Conservation (phyloP, 2,797 vertebrate genomes). For the Chrosomus eos region DNA sequence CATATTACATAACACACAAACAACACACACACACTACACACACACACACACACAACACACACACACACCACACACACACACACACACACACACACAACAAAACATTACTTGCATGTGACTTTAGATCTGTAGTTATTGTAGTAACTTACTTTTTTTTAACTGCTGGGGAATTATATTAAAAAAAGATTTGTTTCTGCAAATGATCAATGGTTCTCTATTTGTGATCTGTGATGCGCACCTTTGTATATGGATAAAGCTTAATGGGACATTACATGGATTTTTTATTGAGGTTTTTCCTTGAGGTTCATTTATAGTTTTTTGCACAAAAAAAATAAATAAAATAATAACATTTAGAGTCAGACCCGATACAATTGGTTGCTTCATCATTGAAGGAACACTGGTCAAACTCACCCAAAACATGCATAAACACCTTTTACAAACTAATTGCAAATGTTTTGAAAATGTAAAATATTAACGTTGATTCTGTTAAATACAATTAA, state of each 20-base stretch:
- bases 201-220: not conserved
- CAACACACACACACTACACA: no score
- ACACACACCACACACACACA: slow-evolving; percentile 5
- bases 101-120: no score
- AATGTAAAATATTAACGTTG: not conserved
- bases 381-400: no score
- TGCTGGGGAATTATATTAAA: not conserved
- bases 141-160: not conserved
- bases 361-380: not conserved
- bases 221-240: not conserved
- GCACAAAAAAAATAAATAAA: not conserved
- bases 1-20: no score
- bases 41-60: slow-evolving; percentile 2
- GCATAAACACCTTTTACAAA: no score
- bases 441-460: not conserved
- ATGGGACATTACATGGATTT: not conserved
- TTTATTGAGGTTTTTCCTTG: not conserved
- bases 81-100: not conserved
- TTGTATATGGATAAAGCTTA: not conserved
- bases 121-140: not conserved
- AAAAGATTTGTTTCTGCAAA: not conserved
- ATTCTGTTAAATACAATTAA: not conserved
- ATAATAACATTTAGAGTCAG: not conserved
- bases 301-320: not conserved
- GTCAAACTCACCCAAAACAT: no score